Base-by-base conservation (phyloP, 1,140 invertebrate species). In the Penaeus chinensis region DNA sequence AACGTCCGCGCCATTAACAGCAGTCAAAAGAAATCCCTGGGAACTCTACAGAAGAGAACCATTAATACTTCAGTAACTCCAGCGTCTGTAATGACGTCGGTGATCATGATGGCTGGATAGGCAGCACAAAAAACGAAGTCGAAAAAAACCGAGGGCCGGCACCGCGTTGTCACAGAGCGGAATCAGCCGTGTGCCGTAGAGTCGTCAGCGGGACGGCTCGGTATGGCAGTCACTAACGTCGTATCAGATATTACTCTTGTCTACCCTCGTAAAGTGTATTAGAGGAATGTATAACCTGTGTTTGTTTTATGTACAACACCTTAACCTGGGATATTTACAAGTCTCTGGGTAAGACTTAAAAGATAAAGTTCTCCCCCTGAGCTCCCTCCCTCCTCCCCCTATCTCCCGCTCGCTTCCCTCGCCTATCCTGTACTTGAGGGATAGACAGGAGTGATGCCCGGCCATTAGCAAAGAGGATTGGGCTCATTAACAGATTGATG, bases 381-480 rank as follows among this genome's bases (percentile, higher is more conserved):
- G 54, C 54, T 54, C 54, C 54, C 54, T 54, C 54, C 54, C 54
- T 16, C 54, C 54, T 13, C 54, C 54, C 54, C 54, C 54, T 54
- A 0, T 54, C 54, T 54, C 54, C 54, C 16, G 7, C 54, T 54
- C 54, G 11, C 54, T 54, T 54, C 54, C 54, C 10, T 8, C 54
- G 16, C 54, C 54, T 54, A 54, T 54, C 54, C 54, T 54, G 54
- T 54, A 54, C 5, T 54, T 54, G 54, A 76, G 71, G 22, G 24
- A 19, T 42, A 76, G 71, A 20, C 27, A 19, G 71, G 71, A 32
- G 71, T 19, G 18, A n/a, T 74, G 42, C 47, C 27, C 11, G 4
- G 78, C 78, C 78, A 80, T 80, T 80, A 80, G 78, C 78, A 80
- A 54, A 80, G 47, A 47, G 54, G 78, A 61, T 24, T 80, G 60